A percentile compares a stretch with the other conserved stretches of the same genome.
phyloP scores from a whole-genome alignment of 2,797 vertebrate genomes.

The Arremon brunneinucha region DNA sequence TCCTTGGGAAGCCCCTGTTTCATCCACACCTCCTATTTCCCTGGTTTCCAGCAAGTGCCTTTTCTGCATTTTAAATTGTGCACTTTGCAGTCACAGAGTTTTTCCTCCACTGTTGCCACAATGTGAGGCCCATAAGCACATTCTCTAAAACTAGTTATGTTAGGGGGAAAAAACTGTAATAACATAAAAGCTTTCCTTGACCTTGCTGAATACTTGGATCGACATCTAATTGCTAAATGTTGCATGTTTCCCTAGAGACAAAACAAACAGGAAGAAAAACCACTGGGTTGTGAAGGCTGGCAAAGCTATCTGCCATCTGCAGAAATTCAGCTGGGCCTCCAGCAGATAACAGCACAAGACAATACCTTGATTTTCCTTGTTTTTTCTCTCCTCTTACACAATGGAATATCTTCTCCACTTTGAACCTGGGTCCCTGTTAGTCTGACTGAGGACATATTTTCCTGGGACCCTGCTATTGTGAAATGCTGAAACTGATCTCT shows the following conservation, averaged over 20 bases:
- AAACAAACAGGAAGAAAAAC: slow-evolving; percentile 38
- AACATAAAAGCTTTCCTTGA: slow-evolving; percentile 43
- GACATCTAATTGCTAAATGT: slow-evolving; percentile 28
- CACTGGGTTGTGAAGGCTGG: slow-evolving; percentile 23
- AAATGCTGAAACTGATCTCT: not conserved
- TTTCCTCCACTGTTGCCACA: not conserved
- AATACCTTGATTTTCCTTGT: slow-evolving; percentile 17
- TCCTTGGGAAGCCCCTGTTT: not conserved
- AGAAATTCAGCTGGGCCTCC: slow-evolving; percentile 57
- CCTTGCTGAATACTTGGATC: slow-evolving; percentile 35
- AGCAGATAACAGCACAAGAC: slow-evolving; percentile 18
- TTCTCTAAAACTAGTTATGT: not conserved
- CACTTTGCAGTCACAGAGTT: not conserved
- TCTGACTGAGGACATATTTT: not conserved
- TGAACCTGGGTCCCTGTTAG: not conserved
- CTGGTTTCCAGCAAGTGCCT: not conserved
- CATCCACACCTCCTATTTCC: not conserved
- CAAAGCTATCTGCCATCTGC: slow-evolving; percentile 62
- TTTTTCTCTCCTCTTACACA: not conserved
- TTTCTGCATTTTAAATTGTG: not conserved
- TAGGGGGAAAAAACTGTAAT: not conserved
- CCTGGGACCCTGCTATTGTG: slow-evolving; percentile 9
- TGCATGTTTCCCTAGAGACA: not conserved
- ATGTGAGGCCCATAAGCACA: not conserved
- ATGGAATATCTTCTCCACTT: not conserved